Evolutionary conservation across 2,888 invertebrate genomes (phyloP), one percentile per base, ranked within the genome.

Genomic region (Gnatocerus cornutus): DNA sequence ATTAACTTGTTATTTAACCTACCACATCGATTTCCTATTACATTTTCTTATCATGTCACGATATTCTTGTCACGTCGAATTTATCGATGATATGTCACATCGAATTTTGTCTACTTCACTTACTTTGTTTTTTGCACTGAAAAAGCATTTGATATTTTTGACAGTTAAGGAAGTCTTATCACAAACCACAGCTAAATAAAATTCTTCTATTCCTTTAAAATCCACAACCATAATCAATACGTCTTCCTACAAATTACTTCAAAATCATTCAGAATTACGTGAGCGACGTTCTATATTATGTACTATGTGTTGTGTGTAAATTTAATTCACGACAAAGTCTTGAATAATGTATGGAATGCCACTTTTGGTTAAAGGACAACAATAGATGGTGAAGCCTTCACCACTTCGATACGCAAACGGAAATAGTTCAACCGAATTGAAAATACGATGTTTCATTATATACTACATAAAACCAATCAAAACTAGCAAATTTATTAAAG

Each of bases 81-180:
- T 68, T 71, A 71, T 71, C 67, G 71, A 71, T 66, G 63, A 69
- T 48, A 69, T 62, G 71, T 66, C 71, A 66, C 52, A 66, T 65
- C 64, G 46, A 64, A 69, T 71, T 69, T 69, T 65, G 48, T 68
- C 59, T 37, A 53, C 66, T 71, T 69, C 69, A 64, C 68, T 71
- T 68, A 55, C 53, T 71, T 59, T 52, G 68, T 58, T 50, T 69
- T 52, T 69, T 69, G 43, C 21, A 14, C 14, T 62, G 62, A 33
- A 33, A 56, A 62, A 67, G 37, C 59, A 50, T 45, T 52, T 65
- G 65, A 53, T 37, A 59, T 46, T 58, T 69, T 46, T 69, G 66
- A 66, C 66, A 66, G 59, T 30, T 68, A 45, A 41, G 52, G 41
- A 64, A 59, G 50, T 37, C 37, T 55, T 55, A 55, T 55, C 55